Base-by-base conservation (phyloP, 2,113 vertebrate species). In the Ramphastos sulfuratus region DNA sequence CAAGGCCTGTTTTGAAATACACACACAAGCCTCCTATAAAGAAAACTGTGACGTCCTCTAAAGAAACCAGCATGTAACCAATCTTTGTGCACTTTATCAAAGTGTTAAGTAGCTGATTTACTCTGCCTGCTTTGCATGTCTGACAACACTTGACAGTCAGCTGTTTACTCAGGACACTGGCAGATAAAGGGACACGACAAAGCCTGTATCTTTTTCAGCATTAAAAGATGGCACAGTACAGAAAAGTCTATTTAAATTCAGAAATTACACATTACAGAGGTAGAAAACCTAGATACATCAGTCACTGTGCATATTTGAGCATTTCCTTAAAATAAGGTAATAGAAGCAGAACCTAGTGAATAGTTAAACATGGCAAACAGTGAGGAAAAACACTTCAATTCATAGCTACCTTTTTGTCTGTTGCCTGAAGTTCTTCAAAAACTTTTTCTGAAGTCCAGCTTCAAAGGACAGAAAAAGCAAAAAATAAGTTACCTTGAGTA, bases 401-500 rank as follows among this genome's bases (percentile, higher is more conserved):
- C 78, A 33, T 37, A 94, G 33, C 15, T 96, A 99, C 99, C 98
- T 98, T 99, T 78, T 98, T 99, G 85, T 99, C 99, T 73, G 98
- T 99, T 58, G 99, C 99, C 61, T 99, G 98, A 90, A 99, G 98
- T 90, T 99, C 99, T 95, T 99, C 99, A 97, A 99, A 99, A 78
- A 99, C 98, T 64, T 98, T 99, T 92, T 99, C 99, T 97, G 99
- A 97, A 30, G 98, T 99, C 99, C 99, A 99, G 73, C 99, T 99
- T 96, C n/a, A 82, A 97, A 95, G 84, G 70, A 92, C 61, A 81
- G 50, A 83, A 93, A 82, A 82, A 20, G 59, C 52, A 64, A 92
- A 78, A 80, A 60, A 80, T 59, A 37, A 0, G 2, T 93, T 82
- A 93, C 71, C n/a, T 61, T 82, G 25, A 87, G 50, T 66, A 87